Percentiles rank a stretch among this genome's conserved stretches.
These are phyloP conservation scores for Peromyscus nudipes DNA, from an alignment of 2,797 vertebrate genomes.

Conservation along the genomic window DNA sequence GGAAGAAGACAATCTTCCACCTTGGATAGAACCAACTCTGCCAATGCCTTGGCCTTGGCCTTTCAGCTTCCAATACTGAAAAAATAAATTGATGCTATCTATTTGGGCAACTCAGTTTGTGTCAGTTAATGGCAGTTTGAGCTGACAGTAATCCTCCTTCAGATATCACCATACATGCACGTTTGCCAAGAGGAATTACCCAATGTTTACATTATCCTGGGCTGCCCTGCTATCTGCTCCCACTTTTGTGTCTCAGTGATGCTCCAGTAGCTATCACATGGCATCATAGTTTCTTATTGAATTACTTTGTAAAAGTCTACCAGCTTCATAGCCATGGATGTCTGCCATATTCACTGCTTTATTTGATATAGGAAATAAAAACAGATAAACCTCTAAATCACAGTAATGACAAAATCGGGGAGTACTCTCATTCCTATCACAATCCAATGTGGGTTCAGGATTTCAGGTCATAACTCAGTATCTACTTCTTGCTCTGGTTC, in stretches of 20 bases:
- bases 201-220: neutral
- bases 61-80: neutral
- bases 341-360: neutral
- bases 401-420: neutral
- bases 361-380: slow-evolving; percentile 21
- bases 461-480: neutral
- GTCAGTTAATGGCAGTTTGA: neutral
- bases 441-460: neutral
- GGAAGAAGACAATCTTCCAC: neutral
- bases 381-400: neutral
- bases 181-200: neutral
- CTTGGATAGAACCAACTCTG: neutral
- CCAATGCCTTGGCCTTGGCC: neutral
- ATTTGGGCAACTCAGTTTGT: neutral
- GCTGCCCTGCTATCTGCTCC: neutral
- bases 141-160: neutral
- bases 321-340: neutral
- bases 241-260: neutral
- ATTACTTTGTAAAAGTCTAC: neutral
- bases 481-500: neutral
- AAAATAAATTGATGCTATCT: neutral
- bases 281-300: slow-evolving; percentile 4
- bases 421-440: neutral
- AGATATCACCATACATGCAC: neutral
- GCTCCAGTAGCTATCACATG: neutral